Percentiles rank a stretch among this genome's conserved stretches.
Conservation (phyloP, 2,888 invertebrate species). For the Axea sp. region DNA sequence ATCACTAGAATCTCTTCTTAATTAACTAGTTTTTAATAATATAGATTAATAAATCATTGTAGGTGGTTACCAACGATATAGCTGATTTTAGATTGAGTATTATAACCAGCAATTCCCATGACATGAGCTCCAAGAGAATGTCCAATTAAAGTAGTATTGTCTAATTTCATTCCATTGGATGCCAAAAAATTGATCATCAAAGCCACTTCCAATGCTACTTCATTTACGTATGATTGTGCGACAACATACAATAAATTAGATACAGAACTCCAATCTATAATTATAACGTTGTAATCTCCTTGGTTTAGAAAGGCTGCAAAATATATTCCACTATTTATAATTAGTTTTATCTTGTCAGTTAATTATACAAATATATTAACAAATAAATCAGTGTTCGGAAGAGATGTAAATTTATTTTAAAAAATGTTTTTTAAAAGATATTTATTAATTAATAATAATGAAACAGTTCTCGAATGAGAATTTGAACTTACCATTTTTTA, state of each 20-base stretch:
- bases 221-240: conserved; percentile 64
- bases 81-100: conserved; percentile 57
- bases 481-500: conserved; percentile 22
- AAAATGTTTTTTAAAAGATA: background rate
- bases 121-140: conserved; percentile 75
- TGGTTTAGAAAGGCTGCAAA: conserved; percentile 66
- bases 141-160: conserved; percentile 67
- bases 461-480: background rate
- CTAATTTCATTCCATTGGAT: conserved; percentile 63
- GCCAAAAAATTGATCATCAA: conserved; percentile 70
- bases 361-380: background rate
- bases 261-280: conserved; percentile 71
- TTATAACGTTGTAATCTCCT: conserved; percentile 71
- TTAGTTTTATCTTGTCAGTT: background rate
- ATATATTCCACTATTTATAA: background rate
- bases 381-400: no score
- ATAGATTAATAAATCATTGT: no score
- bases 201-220: conserved; percentile 65
- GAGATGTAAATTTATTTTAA: no score
- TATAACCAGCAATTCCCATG: conserved; percentile 69
- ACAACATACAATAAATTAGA: conserved; percentile 62
- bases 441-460: no score
- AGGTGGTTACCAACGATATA: conserved; percentile 72
- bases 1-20: no score
- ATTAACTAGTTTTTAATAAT: no score